Evolutionary conservation across 2,888 invertebrate genomes (phyloP).

Genomic region (Harpalus rufipes): DNA sequence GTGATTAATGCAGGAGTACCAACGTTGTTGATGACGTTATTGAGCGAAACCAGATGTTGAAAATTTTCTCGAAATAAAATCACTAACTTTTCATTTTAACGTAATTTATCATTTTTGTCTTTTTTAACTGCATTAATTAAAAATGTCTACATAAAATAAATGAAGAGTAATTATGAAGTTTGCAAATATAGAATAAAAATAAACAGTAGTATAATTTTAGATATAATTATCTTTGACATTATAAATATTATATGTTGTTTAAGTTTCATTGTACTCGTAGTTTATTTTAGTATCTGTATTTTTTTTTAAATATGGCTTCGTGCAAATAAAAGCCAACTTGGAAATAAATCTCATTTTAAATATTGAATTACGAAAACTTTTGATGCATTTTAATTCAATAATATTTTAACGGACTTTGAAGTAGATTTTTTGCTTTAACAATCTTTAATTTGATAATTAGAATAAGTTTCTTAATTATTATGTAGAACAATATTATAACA

Average conservation of each 20-base stretch:
- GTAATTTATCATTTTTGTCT: background rate
- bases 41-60: background rate
- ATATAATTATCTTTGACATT: background rate
- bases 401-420: background rate
- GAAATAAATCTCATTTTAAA: conserved; percentile 23
- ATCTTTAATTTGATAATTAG: background rate
- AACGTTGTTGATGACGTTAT: conserved; percentile 23
- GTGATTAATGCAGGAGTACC: conserved; percentile 19
- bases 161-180: conserved; percentile 22
- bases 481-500: no score
- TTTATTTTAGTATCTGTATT: conserved; percentile 5
- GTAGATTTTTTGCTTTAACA: background rate
- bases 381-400: conserved; percentile 34
- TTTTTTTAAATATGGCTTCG: conserved; percentile 38
- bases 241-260: background rate
- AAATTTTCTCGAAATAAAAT: no score
- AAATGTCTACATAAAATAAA: conserved; percentile 9
- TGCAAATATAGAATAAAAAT: background rate
- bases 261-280: background rate
- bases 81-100: background rate
- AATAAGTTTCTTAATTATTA: no score
- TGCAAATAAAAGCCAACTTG: conserved; percentile 4
- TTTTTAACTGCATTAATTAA: conserved; percentile 6
- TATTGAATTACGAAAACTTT: conserved; percentile 39
- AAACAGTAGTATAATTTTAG: conserved; percentile 22